These are phyloP conservation scores for Xenopus petersii DNA, from an alignment of 2,797 vertebrate genomes.

Conservation along the genomic window DNA sequence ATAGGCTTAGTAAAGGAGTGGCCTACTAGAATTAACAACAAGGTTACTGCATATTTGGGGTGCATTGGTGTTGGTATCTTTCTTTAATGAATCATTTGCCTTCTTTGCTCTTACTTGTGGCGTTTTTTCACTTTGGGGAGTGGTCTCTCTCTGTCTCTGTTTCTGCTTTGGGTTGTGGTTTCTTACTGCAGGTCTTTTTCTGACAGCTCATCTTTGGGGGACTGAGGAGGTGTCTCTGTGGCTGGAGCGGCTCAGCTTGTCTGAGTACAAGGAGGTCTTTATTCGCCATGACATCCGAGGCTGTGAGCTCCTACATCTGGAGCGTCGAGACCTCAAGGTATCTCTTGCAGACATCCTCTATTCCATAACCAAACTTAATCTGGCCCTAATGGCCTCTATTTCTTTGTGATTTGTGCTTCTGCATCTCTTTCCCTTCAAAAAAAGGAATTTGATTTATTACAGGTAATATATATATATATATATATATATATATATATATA, in stretches of 20 bases:
- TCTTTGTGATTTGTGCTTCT: too few relatives aligned
- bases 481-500: too few relatives aligned
- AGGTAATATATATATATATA: too few relatives aligned
- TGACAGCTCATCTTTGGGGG: constrained; percentile 92
- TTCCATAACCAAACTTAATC: neutral
- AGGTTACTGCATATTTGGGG: too few relatives aligned
- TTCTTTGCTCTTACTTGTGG: constrained; percentile 30
- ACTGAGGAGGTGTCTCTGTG: constrained; percentile 93
- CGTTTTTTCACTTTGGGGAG: constrained; percentile 27
- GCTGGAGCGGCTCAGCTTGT: constrained; percentile 92
- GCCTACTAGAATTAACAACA: too few relatives aligned
- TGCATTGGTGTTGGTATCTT: neutral
- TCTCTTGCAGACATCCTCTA: constrained; percentile 32
- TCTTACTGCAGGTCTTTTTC: constrained; percentile 71
- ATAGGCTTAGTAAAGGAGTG: too few relatives aligned
- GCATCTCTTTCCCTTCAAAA: too few relatives aligned
- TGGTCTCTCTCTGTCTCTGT: constrained; percentile 8
- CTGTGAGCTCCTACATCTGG: constrained; percentile 91
- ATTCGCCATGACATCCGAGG: constrained; percentile 91
- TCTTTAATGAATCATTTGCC: constrained; percentile 22
- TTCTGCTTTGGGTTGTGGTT: constrained; percentile 61
- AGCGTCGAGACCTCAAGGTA: constrained; percentile 98
- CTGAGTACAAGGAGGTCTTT: constrained; percentile 96
- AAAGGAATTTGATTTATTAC: too few relatives aligned
- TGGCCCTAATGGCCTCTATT: too few relatives aligned